Evolutionary conservation across 2,888 invertebrate genomes (phyloP), one percentile per base, ranked within the genome.

Genomic region (Hipparchia sbordonii): DNA sequence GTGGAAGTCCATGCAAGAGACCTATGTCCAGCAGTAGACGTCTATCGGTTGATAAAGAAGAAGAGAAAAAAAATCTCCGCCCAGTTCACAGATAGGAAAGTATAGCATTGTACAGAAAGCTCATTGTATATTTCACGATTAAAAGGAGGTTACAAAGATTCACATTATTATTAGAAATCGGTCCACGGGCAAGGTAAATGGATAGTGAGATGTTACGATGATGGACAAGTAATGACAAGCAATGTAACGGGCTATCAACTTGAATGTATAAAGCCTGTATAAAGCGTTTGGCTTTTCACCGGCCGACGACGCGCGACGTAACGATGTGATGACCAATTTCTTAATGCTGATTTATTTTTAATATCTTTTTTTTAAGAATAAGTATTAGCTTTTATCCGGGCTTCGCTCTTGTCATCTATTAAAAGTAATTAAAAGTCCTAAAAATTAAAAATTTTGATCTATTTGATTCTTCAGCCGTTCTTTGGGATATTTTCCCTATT

Each of bases 111-210:
- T 7, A 5, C 61, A 13, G 8, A 63, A 65, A 65, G 65, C 65
- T 51, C 52, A 23, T 13, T 23, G 10, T 65, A 52, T 10, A 45
- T 9, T 46, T 61, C 6, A 46, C 45, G 6, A 13, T 33, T 5
- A 12, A 52, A 65, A 51, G 23, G 65, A 51, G 65, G 51, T 65
- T 65, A 65, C 33, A 12, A 65, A 52, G 61, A 69, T 69, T 69
- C 69, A 61, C 69, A 69, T 69, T 52, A 61, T 68, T 51, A 68
- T 52, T 69, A 69, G 69, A 69, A 69, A 69, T 69, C 69, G 69
- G 69, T 61, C 69, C 61, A 69, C 69, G 61, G 45, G 13, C 59
- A 8, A 56, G 7, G 62, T 46, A 60, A 61, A 69, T 39, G 51
- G 61, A 63, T 13, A 48, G 63, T 9, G 5, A 33, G 33, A 62